Evolutionary conservation across 2,113 vertebrate species (phyloP), one percentile per base, ranked within the genome.

Genomic region (Takifugu bimaculatus): DNA sequence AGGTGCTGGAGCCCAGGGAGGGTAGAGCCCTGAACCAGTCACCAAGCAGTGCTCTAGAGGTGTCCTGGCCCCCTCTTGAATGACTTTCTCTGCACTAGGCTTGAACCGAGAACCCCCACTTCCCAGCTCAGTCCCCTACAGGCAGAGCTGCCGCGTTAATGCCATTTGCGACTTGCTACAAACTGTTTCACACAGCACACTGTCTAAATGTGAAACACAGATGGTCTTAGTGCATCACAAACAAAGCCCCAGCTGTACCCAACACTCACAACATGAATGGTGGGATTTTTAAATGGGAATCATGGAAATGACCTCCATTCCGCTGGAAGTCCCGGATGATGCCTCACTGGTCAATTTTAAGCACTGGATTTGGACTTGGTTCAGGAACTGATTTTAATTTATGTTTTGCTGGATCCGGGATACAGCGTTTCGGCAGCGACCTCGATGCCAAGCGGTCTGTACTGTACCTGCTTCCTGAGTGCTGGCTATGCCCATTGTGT

Each of bases 171-270:
- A 76, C 65, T 82, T 88, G 85, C 84, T 82, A 20, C 20, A 57
- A 71, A 56, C 68, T 7, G 47, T 53, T 74, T 59, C 32, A 15
- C 29, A 29, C 35, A 35, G 68, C 20, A 48, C 13, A 61, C 12
- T 13, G 63, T 50, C 14, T 65, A 72, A 65, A 88, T 84, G 75
- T 74, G 60, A 81, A 83, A 72, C 54, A 0, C 85, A 87, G 82
- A 79, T 88, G 85, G 78, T 66, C 44, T 39, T n/a, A 4, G 15
- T 10, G 0, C 2, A 15, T 11, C 45, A 13, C 20, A 63, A 81
- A 82, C 84, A 88, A 87, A 81, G 79, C 49, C 25, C 70, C 78
- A 85, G 85, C 79, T 89, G 85, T 62, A 52, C 35, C 48, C 15
- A 72, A 58, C 63, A 74, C 20, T 20, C 20, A 20, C 77, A 81